Percentiles rank a stretch among this genome's conserved stretches.
These are phyloP conservation scores for Aphis craccivora DNA, from an alignment of 1,140 invertebrate species.

Conservation along the genomic window DNA sequence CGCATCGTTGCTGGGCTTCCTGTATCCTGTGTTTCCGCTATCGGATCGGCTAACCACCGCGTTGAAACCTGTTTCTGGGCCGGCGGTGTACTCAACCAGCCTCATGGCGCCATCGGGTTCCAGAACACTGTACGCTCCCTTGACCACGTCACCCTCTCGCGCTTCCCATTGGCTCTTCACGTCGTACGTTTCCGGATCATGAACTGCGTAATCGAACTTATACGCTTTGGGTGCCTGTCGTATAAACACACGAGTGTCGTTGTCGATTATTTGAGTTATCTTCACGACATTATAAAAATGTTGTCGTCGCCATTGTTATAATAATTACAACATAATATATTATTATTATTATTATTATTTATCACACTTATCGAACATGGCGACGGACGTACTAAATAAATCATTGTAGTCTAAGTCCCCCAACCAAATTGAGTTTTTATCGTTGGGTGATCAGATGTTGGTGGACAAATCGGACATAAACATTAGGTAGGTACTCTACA, in stretches of 20 bases:
- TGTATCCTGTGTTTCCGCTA: slow-evolving; percentile 52
- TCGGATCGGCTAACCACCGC: slow-evolving; percentile 65
- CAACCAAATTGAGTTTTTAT: too few species aligned
- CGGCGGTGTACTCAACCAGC: slow-evolving; percentile 66
- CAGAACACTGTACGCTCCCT: slow-evolving; percentile 67
- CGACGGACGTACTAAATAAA: too few species aligned
- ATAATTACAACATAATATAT: not conserved
- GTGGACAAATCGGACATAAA: not conserved
- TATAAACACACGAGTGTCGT: not conserved
- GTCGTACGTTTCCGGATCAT: slow-evolving; percentile 68
- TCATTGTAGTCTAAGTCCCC: too few species aligned
- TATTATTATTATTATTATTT: not conserved
- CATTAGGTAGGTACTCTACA: too few species aligned
- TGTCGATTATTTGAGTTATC: not conserved
- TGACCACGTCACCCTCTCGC: slow-evolving; percentile 66
- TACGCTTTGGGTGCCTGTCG: slow-evolving; percentile 65
- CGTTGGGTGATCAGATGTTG: not conserved
- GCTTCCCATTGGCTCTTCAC: slow-evolving; percentile 67
- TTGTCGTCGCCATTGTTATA: not conserved
- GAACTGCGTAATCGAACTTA: slow-evolving; percentile 69
- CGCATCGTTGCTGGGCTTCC: slow-evolving; percentile 35
- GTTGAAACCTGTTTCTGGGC: slow-evolving; percentile 66
- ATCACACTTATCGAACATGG: not conserved
- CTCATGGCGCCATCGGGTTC: slow-evolving; percentile 66
- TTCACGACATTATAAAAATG: not conserved